These are phyloP conservation scores for Apotomis turbidana DNA, from an alignment of 2,888 invertebrate species.

Conservation along the genomic window DNA sequence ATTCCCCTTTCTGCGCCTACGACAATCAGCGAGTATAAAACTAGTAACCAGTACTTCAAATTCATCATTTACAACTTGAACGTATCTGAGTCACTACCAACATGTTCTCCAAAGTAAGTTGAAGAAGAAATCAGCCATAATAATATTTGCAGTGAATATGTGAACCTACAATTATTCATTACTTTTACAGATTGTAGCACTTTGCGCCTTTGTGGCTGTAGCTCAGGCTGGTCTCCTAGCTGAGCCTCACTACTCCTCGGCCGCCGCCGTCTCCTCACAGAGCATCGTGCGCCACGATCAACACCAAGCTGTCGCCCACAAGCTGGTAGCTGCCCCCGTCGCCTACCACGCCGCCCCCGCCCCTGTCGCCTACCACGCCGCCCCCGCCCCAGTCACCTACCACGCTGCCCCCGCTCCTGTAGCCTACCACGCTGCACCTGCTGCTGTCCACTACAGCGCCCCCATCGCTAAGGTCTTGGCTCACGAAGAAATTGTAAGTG, in stretches of 20 bases:
- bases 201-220: slow-evolving; percentile 14
- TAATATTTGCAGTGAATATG: too few species aligned
- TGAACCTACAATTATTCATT: background rate
- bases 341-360: slow-evolving; percentile 44
- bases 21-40: slow-evolving; percentile 10
- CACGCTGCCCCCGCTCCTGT: slow-evolving; percentile 43
- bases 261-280: slow-evolving; percentile 48
- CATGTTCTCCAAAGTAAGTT: slow-evolving; percentile 44
- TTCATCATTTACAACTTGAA: slow-evolving; percentile 38
- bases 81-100: slow-evolving; percentile 30
- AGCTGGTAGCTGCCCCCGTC: slow-evolving; percentile 43
- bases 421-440: slow-evolving; percentile 44
- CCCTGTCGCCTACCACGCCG: slow-evolving; percentile 49
- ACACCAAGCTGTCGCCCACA: slow-evolving; percentile 50
- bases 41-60: background rate
- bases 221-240: slow-evolving; percentile 40
- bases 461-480: slow-evolving; percentile 43
- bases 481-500: slow-evolving; percentile 6
- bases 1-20: slow-evolving; percentile 10
- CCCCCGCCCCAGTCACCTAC: slow-evolving; percentile 30
- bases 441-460: slow-evolving; percentile 49
- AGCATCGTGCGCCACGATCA: slow-evolving; percentile 52
- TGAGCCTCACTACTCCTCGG: slow-evolving; percentile 50
- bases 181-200: slow-evolving; percentile 57
- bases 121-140: background rate